Percentiles rank a stretch among this genome's conserved stretches.
phyloP scores from a whole-genome alignment of 2,797 vertebrate genomes.

The Malurus leucopterus region DNA sequence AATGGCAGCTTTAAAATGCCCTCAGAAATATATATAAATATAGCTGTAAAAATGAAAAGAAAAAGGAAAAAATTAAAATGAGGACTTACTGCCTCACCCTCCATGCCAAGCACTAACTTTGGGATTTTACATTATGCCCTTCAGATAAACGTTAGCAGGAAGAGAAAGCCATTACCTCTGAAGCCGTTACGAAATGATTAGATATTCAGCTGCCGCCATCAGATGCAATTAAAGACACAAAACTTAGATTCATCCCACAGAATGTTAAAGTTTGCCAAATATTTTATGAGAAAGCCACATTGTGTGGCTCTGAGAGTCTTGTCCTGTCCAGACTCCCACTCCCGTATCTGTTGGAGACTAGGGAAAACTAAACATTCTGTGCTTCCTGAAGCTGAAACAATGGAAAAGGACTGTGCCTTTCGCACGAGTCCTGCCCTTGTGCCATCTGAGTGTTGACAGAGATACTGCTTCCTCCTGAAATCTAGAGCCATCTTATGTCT shows the following conservation, averaged over 20 bases:
- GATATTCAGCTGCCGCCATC: constrained; percentile 46
- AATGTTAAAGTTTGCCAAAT: background rate
- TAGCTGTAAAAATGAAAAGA: background rate
- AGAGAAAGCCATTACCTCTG: constrained; percentile 58
- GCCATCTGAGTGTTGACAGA: background rate
- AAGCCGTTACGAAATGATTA: constrained; percentile 59
- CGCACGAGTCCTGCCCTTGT: fast-evolving
- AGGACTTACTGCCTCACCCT: background rate
- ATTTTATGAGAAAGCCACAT: constrained; percentile 5
- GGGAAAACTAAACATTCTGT: background rate
- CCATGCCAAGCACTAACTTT: constrained; percentile 35
- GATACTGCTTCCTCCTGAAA: background rate
- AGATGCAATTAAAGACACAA: constrained; percentile 48
- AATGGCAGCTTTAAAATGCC: background rate
- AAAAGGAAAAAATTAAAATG: background rate
- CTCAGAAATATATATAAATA: background rate
- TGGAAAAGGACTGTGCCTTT: background rate
- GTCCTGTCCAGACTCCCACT: background rate
- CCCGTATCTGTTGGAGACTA: background rate
- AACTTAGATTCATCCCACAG: background rate
- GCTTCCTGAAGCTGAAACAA: background rate
- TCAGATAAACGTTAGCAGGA: constrained; percentile 42
- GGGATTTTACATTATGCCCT: constrained; percentile 50
- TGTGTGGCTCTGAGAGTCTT: background rate
- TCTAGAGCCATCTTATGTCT: background rate